phyloP scores from a whole-genome alignment of 2,888 invertebrate genomes.

The Melieria omissa region DNA sequence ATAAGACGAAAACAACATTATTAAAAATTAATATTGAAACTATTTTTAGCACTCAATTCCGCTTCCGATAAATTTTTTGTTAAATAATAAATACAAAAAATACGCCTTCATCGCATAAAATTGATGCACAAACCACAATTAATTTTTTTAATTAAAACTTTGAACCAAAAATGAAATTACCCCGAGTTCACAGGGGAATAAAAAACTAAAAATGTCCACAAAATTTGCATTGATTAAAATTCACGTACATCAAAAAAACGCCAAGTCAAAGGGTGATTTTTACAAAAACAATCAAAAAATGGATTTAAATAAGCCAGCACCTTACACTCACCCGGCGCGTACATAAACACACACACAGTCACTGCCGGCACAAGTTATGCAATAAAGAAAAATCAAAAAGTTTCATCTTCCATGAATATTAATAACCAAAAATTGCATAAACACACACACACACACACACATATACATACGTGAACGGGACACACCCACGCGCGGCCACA shows the following conservation, averaged over 20 bases:
- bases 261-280: too few relatives aligned
- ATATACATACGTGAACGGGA: background rate
- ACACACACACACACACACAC: constrained; percentile 27
- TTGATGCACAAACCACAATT: background rate
- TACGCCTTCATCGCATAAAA: background rate
- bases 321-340: background rate
- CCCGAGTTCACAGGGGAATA: background rate
- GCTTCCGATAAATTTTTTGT: too few relatives aligned
- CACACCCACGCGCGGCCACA: background rate
- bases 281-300: too few relatives aligned
- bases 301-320: background rate
- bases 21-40: too few relatives aligned
- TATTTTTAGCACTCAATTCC: too few relatives aligned
- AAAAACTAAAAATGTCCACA: too few relatives aligned
- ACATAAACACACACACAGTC: background rate
- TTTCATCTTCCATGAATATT: constrained; percentile 58
- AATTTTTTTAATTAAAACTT: background rate
- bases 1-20: too few relatives aligned
- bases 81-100: too few relatives aligned
- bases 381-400: constrained; percentile 59
- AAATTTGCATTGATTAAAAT: too few relatives aligned
- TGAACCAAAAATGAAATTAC: background rate
- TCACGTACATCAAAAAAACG: too few relatives aligned
- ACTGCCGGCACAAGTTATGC: constrained; percentile 31
- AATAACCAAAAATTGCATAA: constrained; percentile 51